phyloP scores from a whole-genome alignment of 2,888 invertebrate genomes.

The Phaonia tiefii region DNA sequence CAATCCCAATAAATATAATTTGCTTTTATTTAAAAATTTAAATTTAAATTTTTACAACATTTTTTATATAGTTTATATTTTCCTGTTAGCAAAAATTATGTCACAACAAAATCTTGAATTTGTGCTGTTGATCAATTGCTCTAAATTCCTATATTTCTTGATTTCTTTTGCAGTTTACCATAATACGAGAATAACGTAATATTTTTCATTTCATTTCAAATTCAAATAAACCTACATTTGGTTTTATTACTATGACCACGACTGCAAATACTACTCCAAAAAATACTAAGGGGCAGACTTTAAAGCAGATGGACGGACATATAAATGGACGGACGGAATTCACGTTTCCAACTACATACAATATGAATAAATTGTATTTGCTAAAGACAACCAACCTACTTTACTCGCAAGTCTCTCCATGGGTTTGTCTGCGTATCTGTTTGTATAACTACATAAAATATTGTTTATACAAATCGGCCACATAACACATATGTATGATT shows the following conservation, averaged over 20 bases:
- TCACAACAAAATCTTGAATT: slow-evolving; percentile 23
- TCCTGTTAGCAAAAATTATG: too few species aligned
- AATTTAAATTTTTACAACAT: too few species aligned
- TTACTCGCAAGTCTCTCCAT: neutral
- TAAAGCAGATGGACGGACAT: neutral
- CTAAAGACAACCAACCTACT: slow-evolving; percentile 50
- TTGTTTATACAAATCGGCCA: slow-evolving; percentile 15
- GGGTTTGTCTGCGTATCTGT: neutral
- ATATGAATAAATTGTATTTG: slow-evolving; percentile 11
- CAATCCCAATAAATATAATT: too few species aligned
- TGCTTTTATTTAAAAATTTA: too few species aligned
- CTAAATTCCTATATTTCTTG: slow-evolving; percentile 14
- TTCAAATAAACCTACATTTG: slow-evolving; percentile 42
- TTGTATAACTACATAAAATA: slow-evolving; percentile 6
- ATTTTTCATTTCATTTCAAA: slow-evolving; percentile 37
- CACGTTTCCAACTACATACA: neutral
- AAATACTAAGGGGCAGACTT: neutral
- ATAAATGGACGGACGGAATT: neutral
- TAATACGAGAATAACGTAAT: slow-evolving; percentile 22
- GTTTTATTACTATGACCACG: slow-evolving; percentile 1
- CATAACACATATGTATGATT: neutral
- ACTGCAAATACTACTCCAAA: neutral
- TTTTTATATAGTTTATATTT: too few species aligned
- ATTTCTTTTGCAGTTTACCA: slow-evolving; percentile 5
- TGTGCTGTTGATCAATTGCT: slow-evolving; percentile 18